A percentile compares a stretch with the other conserved stretches of the same genome.
phyloP scores from a whole-genome alignment of 2,113 vertebrate species.

The Mastomys natalensis region DNA sequence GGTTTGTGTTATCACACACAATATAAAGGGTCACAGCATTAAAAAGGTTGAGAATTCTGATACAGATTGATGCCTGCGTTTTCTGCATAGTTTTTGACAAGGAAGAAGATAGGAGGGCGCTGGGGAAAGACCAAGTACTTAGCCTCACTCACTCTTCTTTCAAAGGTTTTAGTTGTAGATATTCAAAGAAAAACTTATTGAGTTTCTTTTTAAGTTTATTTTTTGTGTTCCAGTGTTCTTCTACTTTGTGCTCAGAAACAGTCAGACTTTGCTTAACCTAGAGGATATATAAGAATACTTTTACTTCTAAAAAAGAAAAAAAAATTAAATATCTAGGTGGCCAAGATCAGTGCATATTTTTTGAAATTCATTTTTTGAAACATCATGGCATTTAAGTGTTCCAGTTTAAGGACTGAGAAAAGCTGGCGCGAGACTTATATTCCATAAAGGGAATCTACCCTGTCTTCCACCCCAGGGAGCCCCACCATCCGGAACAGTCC shows the following conservation, averaged over 20 bases:
- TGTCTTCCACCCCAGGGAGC: background rate
- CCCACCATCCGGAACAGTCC: constrained; percentile 60
- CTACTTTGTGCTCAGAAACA: constrained; percentile 26
- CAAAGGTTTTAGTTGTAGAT: constrained; percentile 13
- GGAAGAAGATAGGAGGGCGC: background rate
- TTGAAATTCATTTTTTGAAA: constrained; percentile 55
- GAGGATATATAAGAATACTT: constrained; percentile 11
- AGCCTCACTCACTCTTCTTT: background rate
- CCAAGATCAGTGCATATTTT: constrained; percentile 27
- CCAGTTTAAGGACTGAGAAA: constrained; percentile 69
- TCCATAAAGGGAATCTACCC: background rate
- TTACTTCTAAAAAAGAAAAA: constrained; percentile 50
- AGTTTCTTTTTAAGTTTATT: background rate
- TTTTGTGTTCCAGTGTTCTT: background rate
- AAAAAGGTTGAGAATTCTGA: background rate
- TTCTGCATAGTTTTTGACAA: constrained; percentile 7
- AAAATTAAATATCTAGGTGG: background rate
- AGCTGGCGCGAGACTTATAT: constrained; percentile 62
- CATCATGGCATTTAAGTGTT: constrained; percentile 75
- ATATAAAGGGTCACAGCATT: background rate
- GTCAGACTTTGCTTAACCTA: background rate
- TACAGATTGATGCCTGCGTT: background rate
- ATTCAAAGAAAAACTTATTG: constrained; percentile 22
- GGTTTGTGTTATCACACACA: background rate
- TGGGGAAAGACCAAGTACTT: constrained; percentile 7